Conservation (phyloP, 2,113 vertebrate genomes). For the Rousettus leschenaultii region DNA sequence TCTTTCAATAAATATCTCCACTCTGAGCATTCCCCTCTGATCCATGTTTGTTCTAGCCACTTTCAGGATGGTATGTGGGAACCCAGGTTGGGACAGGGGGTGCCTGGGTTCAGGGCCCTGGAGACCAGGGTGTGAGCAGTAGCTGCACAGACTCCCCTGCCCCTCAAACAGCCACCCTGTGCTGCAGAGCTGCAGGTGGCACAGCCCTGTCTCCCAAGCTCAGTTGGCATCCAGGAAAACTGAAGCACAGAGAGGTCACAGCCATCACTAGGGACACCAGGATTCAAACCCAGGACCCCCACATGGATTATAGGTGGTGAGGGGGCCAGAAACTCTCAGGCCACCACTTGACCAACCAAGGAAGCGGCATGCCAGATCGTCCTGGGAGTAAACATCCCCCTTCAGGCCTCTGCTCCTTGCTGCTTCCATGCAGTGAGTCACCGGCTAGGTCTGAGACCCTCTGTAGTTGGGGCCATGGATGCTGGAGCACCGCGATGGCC, state of each 20-base stretch:
- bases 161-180: neutral
- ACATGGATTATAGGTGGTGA: neutral
- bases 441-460: neutral
- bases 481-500: neutral
- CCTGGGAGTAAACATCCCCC: neutral
- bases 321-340: neutral
- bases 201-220: neutral
- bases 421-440: neutral
- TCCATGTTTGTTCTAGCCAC: neutral
- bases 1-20: slow-evolving; percentile 44
- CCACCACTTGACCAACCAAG: neutral
- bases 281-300: neutral
- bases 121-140: neutral
- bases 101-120: neutral
- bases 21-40: no score
- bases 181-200: neutral
- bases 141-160: neutral
- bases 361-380: neutral
- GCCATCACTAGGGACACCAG: neutral
- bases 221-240: neutral
- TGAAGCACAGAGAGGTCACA: neutral
- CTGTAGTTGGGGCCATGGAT: neutral
- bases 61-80: neutral
- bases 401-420: neutral
- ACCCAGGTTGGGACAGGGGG: neutral